Conservation (phyloP, 2,113 vertebrate genomes). For the Chunga burmeisteri region DNA sequence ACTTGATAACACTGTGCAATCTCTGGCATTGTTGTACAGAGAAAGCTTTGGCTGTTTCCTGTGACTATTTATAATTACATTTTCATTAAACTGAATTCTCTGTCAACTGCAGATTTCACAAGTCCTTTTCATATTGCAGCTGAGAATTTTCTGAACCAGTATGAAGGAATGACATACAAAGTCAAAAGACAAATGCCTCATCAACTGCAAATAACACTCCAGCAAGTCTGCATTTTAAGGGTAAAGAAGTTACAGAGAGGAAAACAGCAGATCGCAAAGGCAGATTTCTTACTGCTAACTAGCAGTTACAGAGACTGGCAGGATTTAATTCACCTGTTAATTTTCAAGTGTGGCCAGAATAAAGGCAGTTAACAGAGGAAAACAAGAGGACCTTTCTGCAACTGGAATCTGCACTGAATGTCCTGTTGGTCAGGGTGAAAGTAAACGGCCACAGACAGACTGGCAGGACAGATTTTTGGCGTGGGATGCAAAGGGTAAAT, state of each 20-base stretch:
- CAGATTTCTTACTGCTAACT: not conserved
- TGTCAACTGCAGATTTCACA: not conserved
- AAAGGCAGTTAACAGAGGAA: not conserved
- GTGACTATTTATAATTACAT: not conserved
- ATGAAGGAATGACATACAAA: not conserved
- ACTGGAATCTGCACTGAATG: accelerated
- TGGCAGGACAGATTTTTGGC: not conserved
- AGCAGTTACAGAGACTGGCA: not conserved
- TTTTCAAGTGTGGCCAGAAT: not conserved
- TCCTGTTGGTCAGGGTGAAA: not conserved
- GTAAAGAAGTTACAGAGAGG: not conserved
- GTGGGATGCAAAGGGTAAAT: not conserved
- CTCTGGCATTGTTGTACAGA: not conserved
- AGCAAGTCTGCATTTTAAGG: not conserved
- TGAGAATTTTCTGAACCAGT: not conserved
- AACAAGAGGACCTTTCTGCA: not conserved
- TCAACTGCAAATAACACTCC: not conserved
- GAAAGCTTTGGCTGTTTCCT: not conserved
- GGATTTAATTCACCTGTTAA: not conserved
- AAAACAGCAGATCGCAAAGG: not conserved
- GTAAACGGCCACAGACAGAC: not conserved
- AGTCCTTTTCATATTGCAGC: not conserved
- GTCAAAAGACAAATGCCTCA: not conserved
- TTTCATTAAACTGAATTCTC: not conserved
- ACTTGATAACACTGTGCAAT: not conserved